Conservation (phyloP, 2,888 invertebrate genomes). For the Hypolimnas misippus region DNA sequence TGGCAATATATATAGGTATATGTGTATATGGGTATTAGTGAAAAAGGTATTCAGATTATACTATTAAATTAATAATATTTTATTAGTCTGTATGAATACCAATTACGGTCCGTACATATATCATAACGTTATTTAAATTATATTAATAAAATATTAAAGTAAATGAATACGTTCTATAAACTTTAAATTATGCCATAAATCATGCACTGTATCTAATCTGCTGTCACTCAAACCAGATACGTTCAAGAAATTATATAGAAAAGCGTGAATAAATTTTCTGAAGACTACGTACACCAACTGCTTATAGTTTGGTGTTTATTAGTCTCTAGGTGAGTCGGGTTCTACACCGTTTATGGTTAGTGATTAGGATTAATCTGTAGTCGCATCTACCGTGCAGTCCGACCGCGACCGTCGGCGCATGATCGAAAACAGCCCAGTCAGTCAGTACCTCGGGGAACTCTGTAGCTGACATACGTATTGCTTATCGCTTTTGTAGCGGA, state of each 20-base stretch:
- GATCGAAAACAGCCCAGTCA: slow-evolving; percentile 63
- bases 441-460: slow-evolving; percentile 62
- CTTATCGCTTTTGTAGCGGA: background rate
- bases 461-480: slow-evolving; percentile 53
- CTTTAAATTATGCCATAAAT: no score
- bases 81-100: no score
- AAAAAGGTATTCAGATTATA: no score
- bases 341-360: slow-evolving; percentile 52
- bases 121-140: no score
- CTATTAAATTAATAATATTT: no score
- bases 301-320: slow-evolving; percentile 36
- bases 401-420: slow-evolving; percentile 66
- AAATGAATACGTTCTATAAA: no score
- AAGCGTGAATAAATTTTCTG: background rate
- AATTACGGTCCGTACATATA: no score
- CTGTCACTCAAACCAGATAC: background rate
- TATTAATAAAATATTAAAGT: no score
- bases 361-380: slow-evolving; percentile 67
- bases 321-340: slow-evolving; percentile 42
- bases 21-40: no score
- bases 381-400: slow-evolving; percentile 26
- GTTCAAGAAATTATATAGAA: background rate
- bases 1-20: no score
- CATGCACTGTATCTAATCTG: background rate
- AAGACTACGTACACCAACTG: background rate